Evolutionary conservation across 2,797 vertebrate species (phyloP), one percentile per base, ranked within the genome.

Genomic region (Enteromius afrohamiltoni): DNA sequence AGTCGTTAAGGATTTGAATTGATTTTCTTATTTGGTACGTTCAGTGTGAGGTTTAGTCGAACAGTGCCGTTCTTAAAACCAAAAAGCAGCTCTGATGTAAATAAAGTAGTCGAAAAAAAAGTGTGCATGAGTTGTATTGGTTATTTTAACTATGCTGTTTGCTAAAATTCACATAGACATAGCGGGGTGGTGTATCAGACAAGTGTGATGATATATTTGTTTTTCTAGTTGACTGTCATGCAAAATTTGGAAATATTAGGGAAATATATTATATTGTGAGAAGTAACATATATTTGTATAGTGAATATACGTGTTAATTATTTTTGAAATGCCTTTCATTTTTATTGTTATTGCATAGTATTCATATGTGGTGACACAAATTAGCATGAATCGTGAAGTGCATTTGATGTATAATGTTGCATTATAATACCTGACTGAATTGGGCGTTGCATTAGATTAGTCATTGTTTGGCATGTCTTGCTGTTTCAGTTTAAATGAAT

Each of bases 401-500:
- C 23, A 23, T 1, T 0, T 31, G 3, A 17, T 64, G 29, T 6
- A 31, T 64, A 62, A 47, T 31, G 5, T 77, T 45, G 37, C n/a
- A 45, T 62, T 77, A 4, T 31, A n/a, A 45, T 77, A 10, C 29
- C 23, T 40, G 31, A 40, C 13, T 49, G 6, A 34, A 51, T 26
- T 16, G 40, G 37, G 6, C 29, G 21, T 42, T 29, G 16, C 14
- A 26, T 55, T 55, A 65, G 16, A 75, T 82, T 26, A 65, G 21
- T 49, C 3, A 0, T 65, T 65, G 58, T 49, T 6, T 13, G 7
- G 23, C 8, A 31, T 47, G 40, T 64, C 40, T 45, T 58, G 51
- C 14, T 81, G 42, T 76, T 79, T 79, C 85, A 34, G 70, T 7
- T 31, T n/a, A 53, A 53, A 58, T 51, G 16, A 45, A 76, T 75